phyloP scores from a whole-genome alignment of 2,797 vertebrate species.

The Limosa lapponica region DNA sequence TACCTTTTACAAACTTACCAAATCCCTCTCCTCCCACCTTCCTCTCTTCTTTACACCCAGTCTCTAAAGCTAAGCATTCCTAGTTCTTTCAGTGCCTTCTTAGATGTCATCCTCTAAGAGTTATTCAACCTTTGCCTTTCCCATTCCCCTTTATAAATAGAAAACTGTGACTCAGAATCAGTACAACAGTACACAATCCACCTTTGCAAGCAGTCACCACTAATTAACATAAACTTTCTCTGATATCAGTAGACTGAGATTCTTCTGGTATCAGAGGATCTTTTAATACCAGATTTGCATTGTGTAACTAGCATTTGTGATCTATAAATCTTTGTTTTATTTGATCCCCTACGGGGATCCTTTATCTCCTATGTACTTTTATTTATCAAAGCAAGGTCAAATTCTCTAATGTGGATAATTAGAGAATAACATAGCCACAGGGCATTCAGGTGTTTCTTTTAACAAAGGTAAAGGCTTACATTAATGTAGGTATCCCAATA shows the following conservation, averaged over 20 bases:
- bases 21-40: background rate
- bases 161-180: background rate
- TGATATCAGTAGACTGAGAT: background rate
- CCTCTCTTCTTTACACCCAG: background rate
- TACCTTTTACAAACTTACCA: background rate
- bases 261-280: background rate
- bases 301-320: background rate
- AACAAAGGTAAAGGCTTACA: background rate
- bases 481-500: background rate
- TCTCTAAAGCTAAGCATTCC: background rate
- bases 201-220: background rate
- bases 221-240: background rate
- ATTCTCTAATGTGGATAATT: background rate
- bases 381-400: background rate
- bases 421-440: background rate
- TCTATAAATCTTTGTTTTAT: background rate
- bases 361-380: background rate
- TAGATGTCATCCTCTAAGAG: background rate
- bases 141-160: background rate
- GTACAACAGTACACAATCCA: background rate
- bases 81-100: background rate
- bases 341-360: background rate
- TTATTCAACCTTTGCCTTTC: background rate
- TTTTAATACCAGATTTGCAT: background rate
- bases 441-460: constrained; percentile 23